Percentiles rank a stretch among this genome's conserved stretches.
phyloP scores from a whole-genome alignment of 92 coral and sea anemone genomes.

The Porites evermanni region DNA sequence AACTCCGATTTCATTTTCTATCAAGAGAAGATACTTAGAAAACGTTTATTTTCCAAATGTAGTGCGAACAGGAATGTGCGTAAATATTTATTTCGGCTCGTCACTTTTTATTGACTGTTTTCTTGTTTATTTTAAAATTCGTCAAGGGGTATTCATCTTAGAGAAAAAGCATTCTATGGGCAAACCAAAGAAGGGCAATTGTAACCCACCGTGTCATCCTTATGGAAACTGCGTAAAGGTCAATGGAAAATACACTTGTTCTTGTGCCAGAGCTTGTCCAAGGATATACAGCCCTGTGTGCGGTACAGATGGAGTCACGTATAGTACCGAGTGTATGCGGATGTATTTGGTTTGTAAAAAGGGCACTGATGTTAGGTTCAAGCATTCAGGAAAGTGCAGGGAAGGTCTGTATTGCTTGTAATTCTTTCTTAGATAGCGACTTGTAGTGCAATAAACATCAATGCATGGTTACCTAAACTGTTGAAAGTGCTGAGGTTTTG shows the following conservation, averaged over 20 bases:
- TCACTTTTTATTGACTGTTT: neutral
- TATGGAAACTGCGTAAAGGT: conserved; percentile 28
- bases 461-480: too few relatives aligned
- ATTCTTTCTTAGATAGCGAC: too few relatives aligned
- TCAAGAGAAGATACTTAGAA: neutral
- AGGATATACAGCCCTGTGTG: conserved; percentile 63
- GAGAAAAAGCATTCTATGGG: neutral
- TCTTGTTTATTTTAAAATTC: neutral
- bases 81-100: too few relatives aligned
- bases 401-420: conserved; percentile 12
- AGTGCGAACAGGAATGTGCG: neutral
- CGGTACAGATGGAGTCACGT: conserved; percentile 60
- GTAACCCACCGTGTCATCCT: conserved; percentile 38
- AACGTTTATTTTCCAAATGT: neutral
- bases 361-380: conserved; percentile 26
- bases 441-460: too few relatives aligned
- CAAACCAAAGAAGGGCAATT: neutral
- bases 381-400: conserved; percentile 37
- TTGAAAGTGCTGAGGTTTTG: too few relatives aligned
- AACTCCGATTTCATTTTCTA: neutral
- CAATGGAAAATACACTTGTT: conserved; percentile 1
- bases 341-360: conserved; percentile 55
- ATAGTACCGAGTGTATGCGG: conserved; percentile 56
- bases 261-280: conserved; percentile 43
- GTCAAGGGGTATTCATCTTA: neutral